Conservation (phyloP, 1,140 invertebrate genomes). For the Protaetia brevitarsis region DNA sequence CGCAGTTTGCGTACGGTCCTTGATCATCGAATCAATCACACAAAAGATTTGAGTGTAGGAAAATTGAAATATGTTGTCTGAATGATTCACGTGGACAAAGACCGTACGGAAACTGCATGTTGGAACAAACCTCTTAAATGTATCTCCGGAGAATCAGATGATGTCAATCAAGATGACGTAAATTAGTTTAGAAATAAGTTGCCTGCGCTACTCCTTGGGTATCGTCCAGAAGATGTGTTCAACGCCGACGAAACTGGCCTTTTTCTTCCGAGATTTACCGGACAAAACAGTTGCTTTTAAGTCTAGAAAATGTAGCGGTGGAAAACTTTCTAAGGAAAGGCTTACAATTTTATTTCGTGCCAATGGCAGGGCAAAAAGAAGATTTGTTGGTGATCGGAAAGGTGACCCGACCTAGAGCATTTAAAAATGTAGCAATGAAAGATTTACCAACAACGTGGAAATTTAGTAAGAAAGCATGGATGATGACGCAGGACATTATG, state of each 20-base stretch:
- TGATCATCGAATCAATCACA: too few species aligned
- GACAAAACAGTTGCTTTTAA: constrained; percentile 30
- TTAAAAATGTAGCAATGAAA: too few species aligned
- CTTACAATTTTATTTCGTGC: constrained; percentile 46
- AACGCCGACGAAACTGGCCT: constrained; percentile 44
- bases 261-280: constrained; percentile 31
- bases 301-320: constrained; percentile 34
- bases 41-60: too few species aligned
- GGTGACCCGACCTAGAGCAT: too few species aligned
- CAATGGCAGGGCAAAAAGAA: constrained; percentile 48
- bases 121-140: neutral
- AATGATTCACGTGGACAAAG: too few species aligned
- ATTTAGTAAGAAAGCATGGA: constrained; percentile 24
- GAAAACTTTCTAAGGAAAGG: constrained; percentile 49
- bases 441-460: constrained; percentile 24
- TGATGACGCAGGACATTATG: constrained; percentile 26
- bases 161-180: constrained; percentile 9
- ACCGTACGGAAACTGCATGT: too few species aligned
- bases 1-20: too few species aligned
- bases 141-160: neutral
- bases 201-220: constrained; percentile 26
- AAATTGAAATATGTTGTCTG: too few species aligned
- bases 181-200: constrained; percentile 4
- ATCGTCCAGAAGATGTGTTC: constrained; percentile 48
- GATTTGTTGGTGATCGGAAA: too few species aligned